Evolutionary conservation across 2,888 invertebrate genomes (phyloP), one percentile per base, ranked within the genome.

Genomic region (Tricholauxania praeusta): DNA sequence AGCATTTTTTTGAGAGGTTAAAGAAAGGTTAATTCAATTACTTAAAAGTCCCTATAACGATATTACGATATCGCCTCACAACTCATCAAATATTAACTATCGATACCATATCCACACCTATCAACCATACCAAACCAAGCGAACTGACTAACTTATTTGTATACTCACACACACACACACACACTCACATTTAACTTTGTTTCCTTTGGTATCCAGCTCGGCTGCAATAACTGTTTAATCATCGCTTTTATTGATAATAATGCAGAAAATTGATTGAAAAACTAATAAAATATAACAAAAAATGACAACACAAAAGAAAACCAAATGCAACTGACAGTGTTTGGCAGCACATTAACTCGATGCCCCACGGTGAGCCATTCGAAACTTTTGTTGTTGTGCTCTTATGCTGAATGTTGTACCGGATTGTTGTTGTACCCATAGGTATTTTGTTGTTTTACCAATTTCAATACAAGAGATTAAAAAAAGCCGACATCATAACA

Each of bases 291-390:
- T 17, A 39, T n/a, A 53, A 66, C 28, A 15, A 22, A 32, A 28
- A 47, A 63, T 47, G 47, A 22, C 32, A 47, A 17, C n/a, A 39
- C 17, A 28, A n/a, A 28, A 60, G 28, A 28, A 19, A 60, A 22
- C 12, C 15, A 60, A 63, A 63, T 39, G 47, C 49, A 48, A 53
- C 72, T 59, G 67, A 72, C 67, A 53, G 63, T 67, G 72, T 67
- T 67, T 66, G 72, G 68, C 72, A 72, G 72, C 72, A 72, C 67
- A 68, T 72, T 68, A 72, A 63, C 67, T 59, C 39, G 66, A 55
- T 63, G 59, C 72, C 72, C 68, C 60, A 51, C 62, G 68, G 72
- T 63, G 72, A 28, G 66, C 66, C 52, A 22, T 66, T 39, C 39
- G 39, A 39, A 10, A 39, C 7, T 1, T 10, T 39, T 7, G 39